Evolutionary conservation across 2,797 vertebrate species (phyloP), one percentile per base, ranked within the genome.

Genomic region (Pantherophis vulpinus): DNA sequence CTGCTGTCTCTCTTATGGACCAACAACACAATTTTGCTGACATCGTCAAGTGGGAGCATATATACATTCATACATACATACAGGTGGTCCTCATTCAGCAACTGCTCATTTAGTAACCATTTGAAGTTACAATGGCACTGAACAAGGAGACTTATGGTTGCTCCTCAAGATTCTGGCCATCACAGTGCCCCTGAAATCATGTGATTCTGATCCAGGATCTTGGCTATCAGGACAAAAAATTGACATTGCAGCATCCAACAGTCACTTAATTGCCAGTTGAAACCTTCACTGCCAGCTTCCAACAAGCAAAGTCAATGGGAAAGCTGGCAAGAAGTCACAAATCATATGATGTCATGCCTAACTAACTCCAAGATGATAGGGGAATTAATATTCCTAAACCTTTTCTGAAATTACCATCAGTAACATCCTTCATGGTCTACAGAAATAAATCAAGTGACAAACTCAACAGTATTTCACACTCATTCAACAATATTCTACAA

Each of bases 381-480:
- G 27, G 42, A 74, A 92, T 2, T 4, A 92, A 93, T 0, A 0
- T 94, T 42, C 32, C 70, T 74, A 92, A 79, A 54, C 55, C 87
- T 93, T 93, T 93, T 91, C 83, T 93, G 32, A 59, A 91, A 70
- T n/a, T 54, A 90, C 87, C 88, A 95, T 89, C 92, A 55, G 74
- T 91, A 79, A 16, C 1, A 54, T 92, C 56, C 90, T 58, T 94
- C 25, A 1, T 88, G 88, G 94, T 94, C 96, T 94, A 91, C 3
- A 70, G 83, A 94, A 91, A 61, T 70, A 91, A 87, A 94, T 94
- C 93, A 91, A 94, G 51, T 32, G 93, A 94, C 51, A 63, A 95
- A 96, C 90, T 23, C 47, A 95, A 89, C 83, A 0, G 5, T 94
- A 95, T 94, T 94, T 96, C 94, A 94, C 93, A 58, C 51, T 96